Base-by-base conservation (phyloP, 2,888 invertebrate genomes). In the Athetis lepigone region DNA sequence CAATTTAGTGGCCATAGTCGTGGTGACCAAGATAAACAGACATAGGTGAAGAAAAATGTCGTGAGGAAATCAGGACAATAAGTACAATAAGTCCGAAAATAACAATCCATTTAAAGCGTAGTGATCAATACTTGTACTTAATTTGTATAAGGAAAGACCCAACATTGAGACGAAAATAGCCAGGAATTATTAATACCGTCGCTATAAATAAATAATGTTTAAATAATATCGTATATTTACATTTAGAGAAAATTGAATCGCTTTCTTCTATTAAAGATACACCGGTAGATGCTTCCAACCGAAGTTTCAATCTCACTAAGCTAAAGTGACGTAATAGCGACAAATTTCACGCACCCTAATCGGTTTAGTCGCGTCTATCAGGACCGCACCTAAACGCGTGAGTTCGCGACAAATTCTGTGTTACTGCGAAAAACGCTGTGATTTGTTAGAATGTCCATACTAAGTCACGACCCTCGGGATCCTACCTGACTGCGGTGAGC, bases 361-460 rank as follows among this genome's bases (percentile, higher is more conserved):
- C 45, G 42, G 50, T 57, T 50, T 46, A 58, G 52, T 66, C 55
- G 64, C 60, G 56, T 70, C 57, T 37, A 63, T 58, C 56, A 70
- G 33, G 59, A 77, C 45, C 61, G 54, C 37, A 77, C 80, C 66
- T 70, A 67, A 70, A 62, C 45, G 54, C 61, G 63, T 67, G 57
- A 62, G 73, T 47, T 59, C 25, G 36, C 57, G 74, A 77, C 77
- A 77, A 79, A 77, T 73, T 63, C 56, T 70, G 56, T 70, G 70
- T 78, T 74, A 59, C 71, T 54, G 47, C 56, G 66, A 70, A 70
- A 72, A 79, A 81, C 45, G 50, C 57, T 57, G 77, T 75, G 77
- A 82, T 83, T 79, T 81, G 75, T 83, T 80, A 72, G 46, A 71
- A 77, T 81, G 77, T 74, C 73, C 75, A 74, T 76, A 72, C 70